Evolutionary conservation across 92 coral and sea anemone genomes (phyloP), one percentile per base, ranked within the genome.

Genomic region (Anthopleura xanthogrammica): DNA sequence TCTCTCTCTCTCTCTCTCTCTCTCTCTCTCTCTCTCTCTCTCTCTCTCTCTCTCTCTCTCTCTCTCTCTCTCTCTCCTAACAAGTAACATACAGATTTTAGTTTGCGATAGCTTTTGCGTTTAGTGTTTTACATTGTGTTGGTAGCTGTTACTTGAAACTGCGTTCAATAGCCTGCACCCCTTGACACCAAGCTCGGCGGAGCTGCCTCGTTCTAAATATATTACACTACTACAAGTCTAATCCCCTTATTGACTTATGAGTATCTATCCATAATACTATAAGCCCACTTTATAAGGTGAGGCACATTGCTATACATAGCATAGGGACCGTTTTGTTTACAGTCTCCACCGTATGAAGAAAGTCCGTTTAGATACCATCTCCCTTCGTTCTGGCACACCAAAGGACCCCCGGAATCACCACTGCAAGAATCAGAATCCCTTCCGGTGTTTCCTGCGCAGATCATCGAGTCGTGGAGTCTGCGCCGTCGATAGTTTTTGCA

Each of bases 341-440:
- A 85, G 79, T 65, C 74, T 41, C 88, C 88, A 16, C 83, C 88
- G 73, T 77, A 85, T 0, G 78, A 62, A 24, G 78, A 78, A 46
- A 85, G 41, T 7, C 88, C 88, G 43, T 60, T 85, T 29, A 85
- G 82, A 36, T 78, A 65, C 88, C 88, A 85, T 13, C 75, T 40
- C 12, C 88, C 88, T 50, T 78, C 11, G 40, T 24, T 42, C 72
- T 72, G 57, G 52, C 88, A 85, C 14, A 85, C 88, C 52, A 85
- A 55, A 11, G 88, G 88, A 5, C 83, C 83, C 43, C 83, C 88
- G 8, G 88, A 85, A 52, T 85, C 88, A 12, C 88, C 88, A 36
- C 68, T 66, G 58, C 88, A 85, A 3, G 88, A 85, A 20, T 75
- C 79, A 54, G 72, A 76, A 68, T 83, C 41, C 11, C 83, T 50